phyloP scores from a whole-genome alignment of 2,797 vertebrate species.

The Tragopan temminckii region DNA sequence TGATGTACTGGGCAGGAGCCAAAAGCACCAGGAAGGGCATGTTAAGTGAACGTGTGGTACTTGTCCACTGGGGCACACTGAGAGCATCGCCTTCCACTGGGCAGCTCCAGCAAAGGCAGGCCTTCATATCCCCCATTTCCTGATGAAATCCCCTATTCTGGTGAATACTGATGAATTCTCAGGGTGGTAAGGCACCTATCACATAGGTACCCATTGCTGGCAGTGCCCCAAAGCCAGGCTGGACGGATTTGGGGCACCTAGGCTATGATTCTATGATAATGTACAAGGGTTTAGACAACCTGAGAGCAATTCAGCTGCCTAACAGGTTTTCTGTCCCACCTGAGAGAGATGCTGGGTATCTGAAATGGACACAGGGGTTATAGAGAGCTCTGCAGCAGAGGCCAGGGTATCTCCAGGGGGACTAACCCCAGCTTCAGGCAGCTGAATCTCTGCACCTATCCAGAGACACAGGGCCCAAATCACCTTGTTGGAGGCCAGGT shows the following conservation, averaged over 20 bases:
- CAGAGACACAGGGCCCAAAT: background rate
- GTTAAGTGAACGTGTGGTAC: background rate
- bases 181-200: too few species aligned
- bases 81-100: too few species aligned
- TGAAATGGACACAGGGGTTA: background rate
- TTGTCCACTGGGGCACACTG: background rate
- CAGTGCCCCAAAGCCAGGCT: background rate
- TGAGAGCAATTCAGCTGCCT: background rate
- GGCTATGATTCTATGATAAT: background rate
- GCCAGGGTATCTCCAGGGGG: background rate
- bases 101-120: background rate
- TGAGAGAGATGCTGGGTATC: background rate
- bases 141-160: background rate
- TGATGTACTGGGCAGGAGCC: background rate
- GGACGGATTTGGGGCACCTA: background rate
- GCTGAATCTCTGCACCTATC: background rate
- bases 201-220: background rate
- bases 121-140: background rate
- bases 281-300: background rate
- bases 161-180: background rate
- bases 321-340: background rate
- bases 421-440: background rate
- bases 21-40: background rate
- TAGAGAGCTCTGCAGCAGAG: background rate
- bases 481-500: slow-evolving; percentile 90